These are phyloP conservation scores for Butorides virescens DNA, from an alignment of 2,113 vertebrate species.

Conservation along the genomic window DNA sequence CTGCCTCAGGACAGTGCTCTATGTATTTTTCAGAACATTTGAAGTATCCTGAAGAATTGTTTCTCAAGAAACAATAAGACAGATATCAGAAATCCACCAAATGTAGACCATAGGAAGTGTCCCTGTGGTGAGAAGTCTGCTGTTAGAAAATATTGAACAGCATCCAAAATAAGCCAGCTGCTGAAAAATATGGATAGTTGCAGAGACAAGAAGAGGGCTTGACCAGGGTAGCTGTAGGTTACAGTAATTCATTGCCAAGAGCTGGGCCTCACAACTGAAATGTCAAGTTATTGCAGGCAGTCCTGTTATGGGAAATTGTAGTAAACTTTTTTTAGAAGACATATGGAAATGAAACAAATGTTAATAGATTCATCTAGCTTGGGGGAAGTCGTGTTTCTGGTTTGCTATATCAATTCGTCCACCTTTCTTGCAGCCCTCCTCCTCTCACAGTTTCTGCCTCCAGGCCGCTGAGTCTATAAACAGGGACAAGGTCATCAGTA, in stretches of 20 bases:
- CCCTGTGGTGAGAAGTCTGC: neutral
- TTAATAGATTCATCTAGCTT: conserved; percentile 49
- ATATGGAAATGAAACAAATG: conserved; percentile 55
- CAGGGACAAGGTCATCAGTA: conserved; percentile 11
- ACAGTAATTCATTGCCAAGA: neutral
- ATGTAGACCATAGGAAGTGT: neutral
- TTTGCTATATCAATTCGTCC: neutral
- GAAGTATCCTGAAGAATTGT: neutral
- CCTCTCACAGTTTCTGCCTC: neutral
- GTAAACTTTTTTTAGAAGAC: conserved; percentile 16
- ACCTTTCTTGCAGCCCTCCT: neutral
- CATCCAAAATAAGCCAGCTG: conserved; percentile 15
- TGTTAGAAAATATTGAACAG: neutral
- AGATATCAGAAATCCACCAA: conserved; percentile 2
- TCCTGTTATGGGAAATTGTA: neutral
- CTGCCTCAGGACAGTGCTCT: neutral
- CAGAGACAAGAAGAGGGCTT: neutral
- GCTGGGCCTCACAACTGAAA: conserved; percentile 7
- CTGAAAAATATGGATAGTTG: neutral
- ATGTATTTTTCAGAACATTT: neutral
- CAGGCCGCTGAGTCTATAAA: conserved; percentile 21
- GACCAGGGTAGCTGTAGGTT: neutral
- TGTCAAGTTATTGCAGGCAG: conserved; percentile 24
- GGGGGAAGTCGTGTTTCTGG: neutral
- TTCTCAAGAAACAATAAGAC: neutral